Evolutionary conservation across 92 coral and sea anemone genomes (phyloP).

Genomic region (Montipora capitata): DNA sequence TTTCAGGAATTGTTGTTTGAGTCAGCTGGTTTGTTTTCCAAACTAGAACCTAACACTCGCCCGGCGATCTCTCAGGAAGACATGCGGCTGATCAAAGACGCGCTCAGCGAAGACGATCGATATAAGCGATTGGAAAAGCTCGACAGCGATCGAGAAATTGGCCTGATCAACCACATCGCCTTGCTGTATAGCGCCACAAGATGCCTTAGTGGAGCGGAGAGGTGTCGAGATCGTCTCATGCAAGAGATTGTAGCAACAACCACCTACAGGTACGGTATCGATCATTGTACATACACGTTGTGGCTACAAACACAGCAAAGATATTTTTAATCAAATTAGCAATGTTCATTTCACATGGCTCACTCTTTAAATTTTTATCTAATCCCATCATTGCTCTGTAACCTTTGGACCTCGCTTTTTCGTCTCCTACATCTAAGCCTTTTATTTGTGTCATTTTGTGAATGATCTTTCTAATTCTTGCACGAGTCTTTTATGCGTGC

Average conservation of each 20-base stretch:
- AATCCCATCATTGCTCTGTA: neutral
- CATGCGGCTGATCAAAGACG: slow-evolving; percentile 86
- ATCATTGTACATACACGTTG: neutral
- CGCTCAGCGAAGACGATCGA: slow-evolving; percentile 90
- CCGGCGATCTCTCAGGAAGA: slow-evolving; percentile 90
- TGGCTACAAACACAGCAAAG: neutral
- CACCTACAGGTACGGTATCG: slow-evolving; percentile 86
- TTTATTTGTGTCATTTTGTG: neutral
- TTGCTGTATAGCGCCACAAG: slow-evolving; percentile 92
- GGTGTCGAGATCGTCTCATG: slow-evolving; percentile 96
- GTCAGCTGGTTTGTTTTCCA: slow-evolving; percentile 94
- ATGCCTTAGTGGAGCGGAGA: slow-evolving; percentile 96
- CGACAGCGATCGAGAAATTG: slow-evolving; percentile 87
- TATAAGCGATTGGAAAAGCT: slow-evolving; percentile 92
- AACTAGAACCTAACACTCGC: slow-evolving; percentile 86
- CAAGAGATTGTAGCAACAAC: slow-evolving; percentile 98
- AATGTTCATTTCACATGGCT: neutral
- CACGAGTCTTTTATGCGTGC: slow-evolving; percentile 28
- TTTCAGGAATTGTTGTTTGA: slow-evolving; percentile 97
- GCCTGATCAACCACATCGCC: slow-evolving; percentile 96
- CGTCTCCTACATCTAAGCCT: neutral
- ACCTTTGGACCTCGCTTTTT: neutral
- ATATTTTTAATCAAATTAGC: slow-evolving; percentile 20
- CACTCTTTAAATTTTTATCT: neutral
- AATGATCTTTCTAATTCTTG: neutral